Evolutionary conservation across 2,888 invertebrate species (phyloP).

Genomic region (Caenorhabditis macrosperma): DNA sequence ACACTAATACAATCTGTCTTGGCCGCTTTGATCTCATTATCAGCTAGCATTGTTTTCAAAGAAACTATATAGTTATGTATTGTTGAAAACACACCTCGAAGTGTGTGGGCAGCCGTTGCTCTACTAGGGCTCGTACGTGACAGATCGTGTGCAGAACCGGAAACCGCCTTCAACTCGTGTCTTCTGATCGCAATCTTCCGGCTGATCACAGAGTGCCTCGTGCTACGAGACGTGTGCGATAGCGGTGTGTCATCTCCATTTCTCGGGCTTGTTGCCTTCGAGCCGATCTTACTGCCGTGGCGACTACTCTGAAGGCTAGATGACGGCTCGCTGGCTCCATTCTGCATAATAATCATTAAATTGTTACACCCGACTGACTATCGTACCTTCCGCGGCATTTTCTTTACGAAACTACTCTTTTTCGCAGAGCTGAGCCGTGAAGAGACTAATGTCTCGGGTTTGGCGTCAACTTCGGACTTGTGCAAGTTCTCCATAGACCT

Average conservation of each 20-base stretch:
- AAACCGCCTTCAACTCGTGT: constrained; percentile 55
- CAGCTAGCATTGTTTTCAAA: too few relatives aligned
- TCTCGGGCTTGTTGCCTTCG: constrained; percentile 38
- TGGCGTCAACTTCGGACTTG: constrained; percentile 29
- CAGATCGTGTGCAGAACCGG: constrained; percentile 48
- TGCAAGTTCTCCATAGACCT: constrained; percentile 60
- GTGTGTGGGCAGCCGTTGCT: constrained; percentile 6
- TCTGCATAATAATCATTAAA: constrained; percentile 14
- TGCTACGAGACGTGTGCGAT: constrained; percentile 58
- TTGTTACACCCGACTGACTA: not conserved
- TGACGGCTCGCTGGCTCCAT: constrained; percentile 19
- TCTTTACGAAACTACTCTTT: constrained; percentile 25
- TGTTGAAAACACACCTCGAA: constrained; percentile 29
- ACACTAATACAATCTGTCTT: not conserved
- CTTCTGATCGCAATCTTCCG: constrained; percentile 63
- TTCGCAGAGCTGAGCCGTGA: constrained; percentile 9
- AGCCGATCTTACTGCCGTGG: constrained; percentile 36
- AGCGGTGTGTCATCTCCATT: constrained; percentile 47
- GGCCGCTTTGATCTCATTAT: constrained; percentile 19
- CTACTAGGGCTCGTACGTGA: constrained; percentile 7
- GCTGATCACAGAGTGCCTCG: constrained; percentile 61
- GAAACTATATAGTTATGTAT: too few relatives aligned
- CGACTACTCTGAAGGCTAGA: constrained; percentile 41
- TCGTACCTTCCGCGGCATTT: constrained; percentile 18
- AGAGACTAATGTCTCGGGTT: constrained; percentile 10